Percentiles rank a stretch among this genome's conserved stretches.
These are phyloP conservation scores for Ophioninae sp. DNA, from an alignment of 2,888 invertebrate genomes.

Conservation along the genomic window DNA sequence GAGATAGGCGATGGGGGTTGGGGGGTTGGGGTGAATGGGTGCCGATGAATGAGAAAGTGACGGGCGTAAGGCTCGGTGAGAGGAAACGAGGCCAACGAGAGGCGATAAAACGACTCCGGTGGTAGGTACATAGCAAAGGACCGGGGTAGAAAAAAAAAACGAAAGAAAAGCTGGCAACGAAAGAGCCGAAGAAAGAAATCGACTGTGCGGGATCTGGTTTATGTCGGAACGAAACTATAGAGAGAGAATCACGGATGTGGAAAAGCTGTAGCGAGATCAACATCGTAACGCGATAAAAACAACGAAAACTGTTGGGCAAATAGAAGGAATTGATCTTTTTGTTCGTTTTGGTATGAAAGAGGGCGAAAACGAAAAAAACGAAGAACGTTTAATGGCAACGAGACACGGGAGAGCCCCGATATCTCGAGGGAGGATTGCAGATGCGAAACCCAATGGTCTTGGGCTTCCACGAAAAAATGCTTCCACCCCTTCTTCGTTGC, in stretches of 20 bases:
- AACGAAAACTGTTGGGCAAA: slow-evolving; percentile 19
- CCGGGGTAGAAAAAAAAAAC: slow-evolving; percentile 25
- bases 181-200: slow-evolving; percentile 16
- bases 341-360: slow-evolving; percentile 17
- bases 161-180: slow-evolving; percentile 15
- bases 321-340: slow-evolving; percentile 37
- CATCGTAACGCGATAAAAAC: not conserved
- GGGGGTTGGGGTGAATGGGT: slow-evolving; percentile 40
- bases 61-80: not conserved
- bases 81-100: slow-evolving; percentile 22
- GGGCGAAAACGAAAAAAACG: slow-evolving; percentile 57
- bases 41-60: slow-evolving; percentile 21
- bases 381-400: slow-evolving; percentile 63
- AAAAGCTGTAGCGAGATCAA: slow-evolving; percentile 4
- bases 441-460: slow-evolving; percentile 21
- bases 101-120: slow-evolving; percentile 47
- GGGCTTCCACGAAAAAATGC: not conserved
- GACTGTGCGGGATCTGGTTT: not conserved
- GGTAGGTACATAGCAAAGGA: slow-evolving; percentile 1
- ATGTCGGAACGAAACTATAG: not conserved
- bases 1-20: too few species aligned
- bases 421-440: slow-evolving; percentile 40
- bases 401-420: slow-evolving; percentile 63
- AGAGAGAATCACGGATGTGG: slow-evolving; percentile 7
- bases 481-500: not conserved